These are phyloP conservation scores for Cossypha dichroa DNA, from an alignment of 2,797 vertebrate genomes.

Conservation along the genomic window DNA sequence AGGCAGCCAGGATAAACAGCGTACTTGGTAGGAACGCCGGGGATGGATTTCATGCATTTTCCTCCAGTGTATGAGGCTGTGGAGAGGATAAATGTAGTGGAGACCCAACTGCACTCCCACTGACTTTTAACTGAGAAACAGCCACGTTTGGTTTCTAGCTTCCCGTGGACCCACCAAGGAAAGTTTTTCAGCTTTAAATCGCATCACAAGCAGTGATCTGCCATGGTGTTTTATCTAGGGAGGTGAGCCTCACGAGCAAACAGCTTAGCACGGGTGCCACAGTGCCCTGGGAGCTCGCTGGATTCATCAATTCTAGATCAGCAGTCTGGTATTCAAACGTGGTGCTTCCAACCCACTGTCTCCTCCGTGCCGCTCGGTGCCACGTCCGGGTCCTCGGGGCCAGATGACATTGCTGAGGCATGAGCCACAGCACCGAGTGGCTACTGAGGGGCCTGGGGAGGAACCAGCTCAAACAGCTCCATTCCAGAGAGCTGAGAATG, in stretches of 20 bases:
- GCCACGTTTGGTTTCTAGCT: not conserved
- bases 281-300: not conserved
- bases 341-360: constrained; percentile 49
- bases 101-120: not conserved
- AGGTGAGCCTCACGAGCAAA: not conserved
- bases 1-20: constrained; percentile 5
- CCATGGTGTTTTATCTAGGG: not conserved
- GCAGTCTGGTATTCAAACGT: constrained; percentile 44
- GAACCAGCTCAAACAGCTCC: not conserved
- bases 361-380: not conserved
- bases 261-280: not conserved
- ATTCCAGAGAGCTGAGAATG: not conserved
- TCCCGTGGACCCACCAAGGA: not conserved
- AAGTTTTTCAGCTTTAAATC: not conserved
- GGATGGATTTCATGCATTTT: not conserved
- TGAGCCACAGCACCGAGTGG: not conserved
- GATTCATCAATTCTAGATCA: not conserved
- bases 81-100: not conserved
- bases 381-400: not conserved
- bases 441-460: constrained; percentile 20
- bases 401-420: constrained; percentile 59
- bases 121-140: not conserved
- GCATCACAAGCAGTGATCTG: not conserved
- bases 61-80: not conserved
- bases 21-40: not conserved